phyloP scores from a whole-genome alignment of 2,888 invertebrate genomes.

The Caenorhabditis sinica region DNA sequence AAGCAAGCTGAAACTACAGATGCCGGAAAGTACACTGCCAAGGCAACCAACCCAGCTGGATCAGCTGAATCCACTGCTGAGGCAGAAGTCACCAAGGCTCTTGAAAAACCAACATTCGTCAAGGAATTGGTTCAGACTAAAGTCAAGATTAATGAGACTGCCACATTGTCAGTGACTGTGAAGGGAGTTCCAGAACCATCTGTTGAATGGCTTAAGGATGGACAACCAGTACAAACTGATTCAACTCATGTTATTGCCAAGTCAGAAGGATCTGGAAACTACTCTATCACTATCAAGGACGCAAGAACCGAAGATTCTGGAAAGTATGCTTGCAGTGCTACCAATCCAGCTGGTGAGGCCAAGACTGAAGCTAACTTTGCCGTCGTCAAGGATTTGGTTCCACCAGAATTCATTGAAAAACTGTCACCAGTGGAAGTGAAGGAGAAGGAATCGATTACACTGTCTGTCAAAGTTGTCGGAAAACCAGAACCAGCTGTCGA shows the following conservation, averaged over 20 bases:
- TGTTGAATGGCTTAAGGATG: slow-evolving; percentile 91
- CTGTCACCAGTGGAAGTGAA: slow-evolving; percentile 90
- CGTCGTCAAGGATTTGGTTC: slow-evolving; percentile 63
- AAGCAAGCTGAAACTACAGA: slow-evolving; percentile 69
- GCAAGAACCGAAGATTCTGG: slow-evolving; percentile 90
- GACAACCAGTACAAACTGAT: slow-evolving; percentile 90
- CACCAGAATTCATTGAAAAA: slow-evolving; percentile 90
- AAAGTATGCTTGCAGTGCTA: slow-evolving; percentile 94
- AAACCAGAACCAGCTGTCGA: slow-evolving; percentile 88
- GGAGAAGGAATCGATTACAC: slow-evolving; percentile 86
- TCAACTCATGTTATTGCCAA: slow-evolving; percentile 89
- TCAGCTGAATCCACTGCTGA: slow-evolving; percentile 69
- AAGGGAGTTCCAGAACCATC: slow-evolving; percentile 79
- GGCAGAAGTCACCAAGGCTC: slow-evolving; percentile 62
- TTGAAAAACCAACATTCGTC: slow-evolving; percentile 72
- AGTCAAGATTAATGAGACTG: slow-evolving; percentile 72
- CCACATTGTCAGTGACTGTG: slow-evolving; percentile 74
- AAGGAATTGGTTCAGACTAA: slow-evolving; percentile 69
- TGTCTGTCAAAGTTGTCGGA: slow-evolving; percentile 69
- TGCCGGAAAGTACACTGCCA: slow-evolving; percentile 74
- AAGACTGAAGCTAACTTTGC: slow-evolving; percentile 85
- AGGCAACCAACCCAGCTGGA: slow-evolving; percentile 74
- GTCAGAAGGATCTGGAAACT: slow-evolving; percentile 88
- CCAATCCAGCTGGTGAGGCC: slow-evolving; percentile 95
- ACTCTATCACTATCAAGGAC: slow-evolving; percentile 84